A percentile compares a stretch with the other conserved stretches of the same genome.
Evolutionary conservation across 1,140 invertebrate species (phyloP).

Genomic region (Lordiphosa clarofinis): DNA sequence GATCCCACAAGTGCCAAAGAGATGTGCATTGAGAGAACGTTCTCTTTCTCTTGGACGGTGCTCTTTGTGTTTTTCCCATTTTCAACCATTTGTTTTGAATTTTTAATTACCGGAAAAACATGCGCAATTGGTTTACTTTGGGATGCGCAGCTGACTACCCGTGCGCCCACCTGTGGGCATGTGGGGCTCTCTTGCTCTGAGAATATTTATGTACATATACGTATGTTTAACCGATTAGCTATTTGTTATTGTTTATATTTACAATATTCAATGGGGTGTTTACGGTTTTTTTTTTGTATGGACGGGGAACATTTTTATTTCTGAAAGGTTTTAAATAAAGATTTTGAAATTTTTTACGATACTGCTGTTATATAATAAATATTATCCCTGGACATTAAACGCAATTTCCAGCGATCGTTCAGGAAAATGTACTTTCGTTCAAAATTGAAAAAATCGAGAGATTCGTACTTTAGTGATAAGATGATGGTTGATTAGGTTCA

Average conservation of each 20-base stretch:
- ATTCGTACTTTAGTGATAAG: too few relatives aligned
- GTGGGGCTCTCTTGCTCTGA: slow-evolving; percentile 5
- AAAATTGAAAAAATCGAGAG: too few relatives aligned
- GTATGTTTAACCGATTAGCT: slow-evolving; percentile 29
- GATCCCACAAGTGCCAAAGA: too few relatives aligned
- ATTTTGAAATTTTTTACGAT: too few relatives aligned
- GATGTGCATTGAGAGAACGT: too few relatives aligned
- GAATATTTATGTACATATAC: slow-evolving; percentile 1
- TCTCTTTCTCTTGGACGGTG: slow-evolving; percentile 11
- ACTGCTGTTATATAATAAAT: too few relatives aligned
- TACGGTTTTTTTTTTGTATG: not conserved
- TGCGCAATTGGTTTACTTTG: slow-evolving; percentile 41
- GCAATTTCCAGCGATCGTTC: too few relatives aligned
- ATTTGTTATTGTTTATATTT: slow-evolving; percentile 74
- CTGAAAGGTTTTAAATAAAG: too few relatives aligned
- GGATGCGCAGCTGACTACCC: slow-evolving; percentile 33
- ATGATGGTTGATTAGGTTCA: too few relatives aligned
- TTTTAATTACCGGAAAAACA: slow-evolving; percentile 51
- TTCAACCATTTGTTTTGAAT: slow-evolving; percentile 11
- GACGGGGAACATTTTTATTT: not conserved
- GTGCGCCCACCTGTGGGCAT: slow-evolving; percentile 42
- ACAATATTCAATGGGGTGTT: slow-evolving; percentile 33
- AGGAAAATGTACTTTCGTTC: too few relatives aligned
- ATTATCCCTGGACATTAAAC: too few relatives aligned
- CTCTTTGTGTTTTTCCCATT: slow-evolving; percentile 17